A percentile compares a stretch with the other conserved stretches of the same genome.
Conservation (phyloP, 2,113 vertebrate genomes). For the Lota lota region DNA sequence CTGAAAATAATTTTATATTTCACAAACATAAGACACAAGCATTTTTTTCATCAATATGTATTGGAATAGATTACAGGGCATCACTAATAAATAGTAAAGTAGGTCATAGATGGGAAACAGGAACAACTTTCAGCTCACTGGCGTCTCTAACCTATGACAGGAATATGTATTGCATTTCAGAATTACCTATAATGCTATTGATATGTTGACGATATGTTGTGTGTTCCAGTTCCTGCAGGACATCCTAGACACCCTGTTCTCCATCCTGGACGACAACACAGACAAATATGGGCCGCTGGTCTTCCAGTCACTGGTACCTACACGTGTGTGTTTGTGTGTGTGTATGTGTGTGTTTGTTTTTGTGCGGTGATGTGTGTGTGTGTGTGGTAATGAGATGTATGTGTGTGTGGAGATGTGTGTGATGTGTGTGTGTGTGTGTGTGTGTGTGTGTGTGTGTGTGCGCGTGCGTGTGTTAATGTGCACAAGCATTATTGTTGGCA, state of each 20-base stretch:
- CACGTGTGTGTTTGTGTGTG: background rate
- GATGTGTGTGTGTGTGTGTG: background rate
- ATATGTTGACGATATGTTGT: conserved; percentile 1
- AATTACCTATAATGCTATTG: background rate
- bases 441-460: conserved; percentile 14
- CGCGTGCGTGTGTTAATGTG: background rate
- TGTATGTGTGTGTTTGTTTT: background rate
- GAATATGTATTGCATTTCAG: no score
- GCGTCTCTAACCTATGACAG: no score
- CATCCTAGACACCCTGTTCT: conserved; percentile 95
- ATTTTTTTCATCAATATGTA: no score
- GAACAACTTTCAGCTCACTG: no score
- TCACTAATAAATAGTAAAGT: no score
- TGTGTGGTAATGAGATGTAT: conserved; percentile 7
- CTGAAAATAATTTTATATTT: no score
- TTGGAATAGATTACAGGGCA: no score
- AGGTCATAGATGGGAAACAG: no score
- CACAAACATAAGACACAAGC: no score
- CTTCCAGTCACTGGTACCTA: conserved; percentile 96
- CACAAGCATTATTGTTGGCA: no score
- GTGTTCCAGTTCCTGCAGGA: conserved; percentile 89
- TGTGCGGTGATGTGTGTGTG: background rate
- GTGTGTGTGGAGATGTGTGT: background rate
- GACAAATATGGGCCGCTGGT: conserved; percentile 96
- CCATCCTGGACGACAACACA: conserved; percentile 96